Percentiles rank a stretch among this genome's conserved stretches.
phyloP scores from a whole-genome alignment of 2,797 vertebrate species.

The Novumbra hubbsi region DNA sequence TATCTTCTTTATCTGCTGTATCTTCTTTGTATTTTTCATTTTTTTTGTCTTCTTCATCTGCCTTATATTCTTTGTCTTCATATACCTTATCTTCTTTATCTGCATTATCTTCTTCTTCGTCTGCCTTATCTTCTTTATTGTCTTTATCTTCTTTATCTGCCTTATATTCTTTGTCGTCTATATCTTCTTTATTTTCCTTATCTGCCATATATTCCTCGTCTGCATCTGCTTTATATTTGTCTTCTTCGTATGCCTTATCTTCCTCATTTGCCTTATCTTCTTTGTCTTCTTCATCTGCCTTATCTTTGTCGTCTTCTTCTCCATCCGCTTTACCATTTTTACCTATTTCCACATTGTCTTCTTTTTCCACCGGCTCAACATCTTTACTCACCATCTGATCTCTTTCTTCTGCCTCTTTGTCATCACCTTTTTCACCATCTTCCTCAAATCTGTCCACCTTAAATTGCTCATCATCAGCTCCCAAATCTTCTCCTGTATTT shows the following conservation, averaged over 20 bases:
- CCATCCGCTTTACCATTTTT: not conserved
- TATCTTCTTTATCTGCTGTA: not conserved
- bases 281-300: not conserved
- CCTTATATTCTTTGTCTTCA: slow-evolving; percentile 16
- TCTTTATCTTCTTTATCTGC: not conserved
- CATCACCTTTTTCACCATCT: slow-evolving; percentile 20
- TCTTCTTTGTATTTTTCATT: slow-evolving; percentile 10
- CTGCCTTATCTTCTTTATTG: not conserved
- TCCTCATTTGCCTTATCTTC: too few relatives aligned
- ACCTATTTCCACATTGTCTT: slow-evolving; percentile 11
- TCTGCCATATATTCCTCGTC: not conserved
- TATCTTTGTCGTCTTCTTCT: not conserved
- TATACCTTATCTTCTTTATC: slow-evolving; percentile 12
- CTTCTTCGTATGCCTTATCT: not conserved
- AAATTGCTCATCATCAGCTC: slow-evolving; percentile 23
- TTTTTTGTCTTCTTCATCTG: slow-evolving; percentile 20
- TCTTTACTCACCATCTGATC: slow-evolving; percentile 14
- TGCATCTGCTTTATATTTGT: not conserved
- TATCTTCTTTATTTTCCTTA: not conserved
- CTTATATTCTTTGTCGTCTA: too few relatives aligned
- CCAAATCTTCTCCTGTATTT: slow-evolving; percentile 24
- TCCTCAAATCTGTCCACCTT: not conserved
- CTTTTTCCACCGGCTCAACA: slow-evolving; percentile 24
- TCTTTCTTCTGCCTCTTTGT: slow-evolving; percentile 3
- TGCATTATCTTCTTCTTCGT: slow-evolving; percentile 20